Percentiles rank a stretch among this genome's conserved stretches.
phyloP scores from a whole-genome alignment of 2,797 vertebrate species.

The Decapterus maruadsi region DNA sequence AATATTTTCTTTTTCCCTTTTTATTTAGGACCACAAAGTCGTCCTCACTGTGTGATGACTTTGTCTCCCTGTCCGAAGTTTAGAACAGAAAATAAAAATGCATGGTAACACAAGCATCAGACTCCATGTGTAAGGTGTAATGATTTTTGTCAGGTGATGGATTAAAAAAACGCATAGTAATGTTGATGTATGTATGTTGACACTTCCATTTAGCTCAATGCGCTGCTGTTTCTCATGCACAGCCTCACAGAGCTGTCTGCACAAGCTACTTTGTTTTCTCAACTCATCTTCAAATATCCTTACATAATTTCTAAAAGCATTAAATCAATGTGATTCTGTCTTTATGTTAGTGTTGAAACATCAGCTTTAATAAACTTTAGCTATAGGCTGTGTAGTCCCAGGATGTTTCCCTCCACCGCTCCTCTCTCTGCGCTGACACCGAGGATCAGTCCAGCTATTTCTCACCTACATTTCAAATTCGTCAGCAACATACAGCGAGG shows the following conservation, averaged over 20 bases:
- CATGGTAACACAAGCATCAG: no score
- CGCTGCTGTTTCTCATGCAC: not conserved
- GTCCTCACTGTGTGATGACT: no score
- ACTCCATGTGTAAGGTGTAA: no score
- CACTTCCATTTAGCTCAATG: not conserved
- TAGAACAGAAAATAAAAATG: no score
- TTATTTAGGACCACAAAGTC: no score
- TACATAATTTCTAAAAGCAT: not conserved
- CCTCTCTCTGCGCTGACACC: slow-evolving; percentile 12
- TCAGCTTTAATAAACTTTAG: slow-evolving; percentile 8
- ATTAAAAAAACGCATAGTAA: no score
- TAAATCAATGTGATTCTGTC: not conserved
- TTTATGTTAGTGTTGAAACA: slow-evolving; percentile 16
- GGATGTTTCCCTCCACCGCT: slow-evolving; percentile 21
- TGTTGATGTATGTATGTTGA: not conserved
- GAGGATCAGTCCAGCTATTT: slow-evolving; percentile 69
- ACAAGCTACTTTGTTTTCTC: not conserved
- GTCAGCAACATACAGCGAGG: slow-evolving; percentile 67
- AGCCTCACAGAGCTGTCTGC: not conserved
- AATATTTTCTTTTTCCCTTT: no score
- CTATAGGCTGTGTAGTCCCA: not conserved
- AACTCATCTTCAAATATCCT: not conserved
- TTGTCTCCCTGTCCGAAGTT: no score
- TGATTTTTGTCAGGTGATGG: no score
- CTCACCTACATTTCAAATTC: slow-evolving; percentile 77